phyloP scores from a whole-genome alignment of 2,113 vertebrate genomes.

The Poeciliopsis retropinna region DNA sequence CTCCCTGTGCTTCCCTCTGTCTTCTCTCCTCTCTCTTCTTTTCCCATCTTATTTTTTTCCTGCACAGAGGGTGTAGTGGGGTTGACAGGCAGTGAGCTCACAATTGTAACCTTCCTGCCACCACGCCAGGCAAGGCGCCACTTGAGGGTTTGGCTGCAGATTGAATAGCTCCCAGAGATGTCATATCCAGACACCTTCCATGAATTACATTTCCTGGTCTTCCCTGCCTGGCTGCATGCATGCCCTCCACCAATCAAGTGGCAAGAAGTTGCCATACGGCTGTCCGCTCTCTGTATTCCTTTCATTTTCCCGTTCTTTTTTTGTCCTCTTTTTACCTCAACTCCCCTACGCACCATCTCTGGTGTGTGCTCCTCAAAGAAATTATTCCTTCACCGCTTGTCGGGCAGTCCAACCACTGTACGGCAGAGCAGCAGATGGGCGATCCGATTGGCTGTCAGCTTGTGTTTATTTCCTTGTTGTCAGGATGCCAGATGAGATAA shows the following conservation, averaged over 20 bases:
- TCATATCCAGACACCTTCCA: conserved; percentile 75
- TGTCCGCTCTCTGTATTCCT: conserved; percentile 26
- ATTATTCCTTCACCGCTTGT: conserved; percentile 52
- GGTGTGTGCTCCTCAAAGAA: conserved; percentile 56
- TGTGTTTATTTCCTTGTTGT: conserved; percentile 74
- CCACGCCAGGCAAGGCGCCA: conserved; percentile 71
- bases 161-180: conserved; percentile 78
- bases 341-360: conserved; percentile 36
- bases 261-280: conserved; percentile 44
- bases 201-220: conserved; percentile 77
- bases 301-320: conserved; percentile 11
- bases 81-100: conserved; percentile 77
- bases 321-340: conserved; percentile 1
- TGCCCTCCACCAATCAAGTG: conserved; percentile 65
- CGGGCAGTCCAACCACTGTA: conserved; percentile 48
- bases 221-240: conserved; percentile 69
- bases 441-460: conserved; percentile 74
- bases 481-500: conserved; percentile 68
- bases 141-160: conserved; percentile 75
- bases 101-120: conserved; percentile 75
- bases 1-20: conserved; percentile 1
- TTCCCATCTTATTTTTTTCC: conserved; percentile 13
- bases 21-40: conserved; percentile 4
- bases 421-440: conserved; percentile 69
- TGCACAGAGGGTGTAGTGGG: conserved; percentile 51